Evolutionary conservation across 2,888 invertebrate species (phyloP).

Genomic region (Mythimna pallens): DNA sequence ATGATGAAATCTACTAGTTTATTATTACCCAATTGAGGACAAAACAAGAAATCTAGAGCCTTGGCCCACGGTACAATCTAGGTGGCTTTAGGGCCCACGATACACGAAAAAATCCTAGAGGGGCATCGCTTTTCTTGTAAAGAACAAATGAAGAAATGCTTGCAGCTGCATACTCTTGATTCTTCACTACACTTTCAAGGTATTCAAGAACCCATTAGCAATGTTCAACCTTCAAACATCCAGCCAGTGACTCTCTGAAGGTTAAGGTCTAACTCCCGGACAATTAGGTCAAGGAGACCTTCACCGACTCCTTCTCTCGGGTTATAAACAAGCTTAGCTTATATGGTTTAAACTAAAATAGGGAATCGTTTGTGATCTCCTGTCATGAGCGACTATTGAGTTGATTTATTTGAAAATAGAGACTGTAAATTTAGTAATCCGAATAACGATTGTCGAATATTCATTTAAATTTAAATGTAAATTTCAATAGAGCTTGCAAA

Average conservation of each 20-base stretch:
- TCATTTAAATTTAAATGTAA: neutral
- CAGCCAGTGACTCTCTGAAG: slow-evolving; percentile 10
- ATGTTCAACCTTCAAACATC: slow-evolving; percentile 9
- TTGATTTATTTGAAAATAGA: neutral
- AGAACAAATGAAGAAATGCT: neutral
- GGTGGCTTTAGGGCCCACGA: too few relatives aligned
- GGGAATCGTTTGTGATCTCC: slow-evolving; percentile 1
- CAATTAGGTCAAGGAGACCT: slow-evolving; percentile 31
- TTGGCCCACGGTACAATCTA: too few relatives aligned
- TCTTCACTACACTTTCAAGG: neutral
- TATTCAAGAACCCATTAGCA: neutral
- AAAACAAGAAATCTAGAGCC: too few relatives aligned
- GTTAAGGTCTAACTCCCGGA: neutral
- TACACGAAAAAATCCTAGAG: too few relatives aligned
- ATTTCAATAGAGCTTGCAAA: neutral
- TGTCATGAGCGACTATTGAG: neutral
- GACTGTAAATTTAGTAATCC: too few relatives aligned
- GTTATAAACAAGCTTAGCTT: slow-evolving; percentile 11
- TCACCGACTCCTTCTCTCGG: slow-evolving; percentile 2
- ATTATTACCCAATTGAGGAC: too few relatives aligned
- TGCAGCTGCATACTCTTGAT: neutral
- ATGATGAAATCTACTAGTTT: too few relatives aligned
- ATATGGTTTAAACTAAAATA: slow-evolving; percentile 9
- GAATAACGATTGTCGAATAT: neutral
- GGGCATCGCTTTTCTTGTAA: too few relatives aligned